Percentiles rank a stretch among this genome's conserved stretches.
These are phyloP conservation scores for Abramis brama DNA, from an alignment of 2,113 vertebrate genomes.

Conservation along the genomic window DNA sequence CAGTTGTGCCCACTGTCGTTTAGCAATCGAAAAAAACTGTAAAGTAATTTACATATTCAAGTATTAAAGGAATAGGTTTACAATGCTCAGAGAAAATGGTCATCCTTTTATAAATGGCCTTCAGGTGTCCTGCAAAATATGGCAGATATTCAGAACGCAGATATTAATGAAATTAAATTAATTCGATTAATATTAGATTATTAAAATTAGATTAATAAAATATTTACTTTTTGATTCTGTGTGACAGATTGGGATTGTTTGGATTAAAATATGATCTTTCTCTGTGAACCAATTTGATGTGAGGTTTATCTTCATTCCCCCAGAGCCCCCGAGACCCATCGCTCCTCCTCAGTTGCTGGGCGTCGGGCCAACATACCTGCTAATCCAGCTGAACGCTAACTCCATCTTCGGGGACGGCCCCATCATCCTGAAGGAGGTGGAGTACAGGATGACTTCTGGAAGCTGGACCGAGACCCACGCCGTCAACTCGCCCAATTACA, in stretches of 20 bases:
- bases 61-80: neutral
- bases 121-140: neutral
- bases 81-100: neutral
- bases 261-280: neutral
- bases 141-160: neutral
- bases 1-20: too few species aligned
- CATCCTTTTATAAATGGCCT: neutral
- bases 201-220: too few species aligned
- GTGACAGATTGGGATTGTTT: too few species aligned
- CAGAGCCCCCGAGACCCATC: slow-evolving; percentile 95
- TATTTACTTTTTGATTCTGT: neutral
- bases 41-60: neutral
- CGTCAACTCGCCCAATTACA: slow-evolving; percentile 94
- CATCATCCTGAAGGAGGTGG: slow-evolving; percentile 96
- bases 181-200: neutral
- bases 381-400: slow-evolving; percentile 97
- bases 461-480: slow-evolving; percentile 97
- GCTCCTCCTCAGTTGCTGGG: slow-evolving; percentile 94
- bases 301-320: slow-evolving; percentile 35
- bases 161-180: neutral
- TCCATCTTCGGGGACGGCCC: slow-evolving; percentile 98
- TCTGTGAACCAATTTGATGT: neutral
- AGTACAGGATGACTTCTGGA: slow-evolving; percentile 95
- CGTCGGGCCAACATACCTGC: slow-evolving; percentile 92
- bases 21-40: too few species aligned